phyloP scores from a whole-genome alignment of 2,797 vertebrate genomes.

The Cirrhinus mrigala region DNA sequence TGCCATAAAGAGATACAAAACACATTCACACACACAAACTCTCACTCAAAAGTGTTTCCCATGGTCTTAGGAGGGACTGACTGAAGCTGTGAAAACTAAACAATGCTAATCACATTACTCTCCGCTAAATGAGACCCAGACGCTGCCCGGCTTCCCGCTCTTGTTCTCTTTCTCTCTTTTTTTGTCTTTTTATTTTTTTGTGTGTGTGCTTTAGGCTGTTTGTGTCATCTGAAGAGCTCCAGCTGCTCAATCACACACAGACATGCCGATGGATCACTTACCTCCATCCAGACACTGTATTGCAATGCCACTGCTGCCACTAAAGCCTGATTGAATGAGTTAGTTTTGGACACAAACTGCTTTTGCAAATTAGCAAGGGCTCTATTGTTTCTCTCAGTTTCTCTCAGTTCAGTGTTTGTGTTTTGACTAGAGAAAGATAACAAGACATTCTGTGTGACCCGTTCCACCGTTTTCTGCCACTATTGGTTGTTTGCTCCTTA shows the following conservation, averaged over 20 bases:
- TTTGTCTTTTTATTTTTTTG: constrained; percentile 15
- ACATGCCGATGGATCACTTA: constrained; percentile 45
- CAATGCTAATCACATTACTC: constrained; percentile 84
- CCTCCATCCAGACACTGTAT: constrained; percentile 32
- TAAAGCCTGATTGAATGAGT: constrained; percentile 39
- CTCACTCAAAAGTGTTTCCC: constrained; percentile 50
- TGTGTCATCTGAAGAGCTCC: constrained; percentile 58
- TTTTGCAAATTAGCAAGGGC: constrained; percentile 48
- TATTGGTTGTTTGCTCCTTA: constrained; percentile 23
- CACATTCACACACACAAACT: constrained; percentile 43
- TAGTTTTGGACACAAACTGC: constrained; percentile 44
- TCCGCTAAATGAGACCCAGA: constrained; percentile 83
- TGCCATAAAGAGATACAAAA: constrained; percentile 33
- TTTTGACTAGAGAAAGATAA: constrained; percentile 58
- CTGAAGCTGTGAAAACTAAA: constrained; percentile 84
- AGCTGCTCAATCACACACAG: constrained; percentile 58
- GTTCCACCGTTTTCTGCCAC: constrained; percentile 18
- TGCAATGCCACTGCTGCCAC: constrained; percentile 40
- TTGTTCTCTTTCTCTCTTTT: constrained; percentile 24
- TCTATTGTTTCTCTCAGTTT: constrained; percentile 36
- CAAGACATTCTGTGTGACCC: constrained; percentile 38
- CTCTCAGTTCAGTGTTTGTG: constrained; percentile 38
- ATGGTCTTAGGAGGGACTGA: constrained; percentile 71
- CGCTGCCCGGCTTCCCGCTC: constrained; percentile 60
- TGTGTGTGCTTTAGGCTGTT: constrained; percentile 55